Evolutionary conservation across 2,888 invertebrate species (phyloP).

Genomic region (Coecobrya sp.): DNA sequence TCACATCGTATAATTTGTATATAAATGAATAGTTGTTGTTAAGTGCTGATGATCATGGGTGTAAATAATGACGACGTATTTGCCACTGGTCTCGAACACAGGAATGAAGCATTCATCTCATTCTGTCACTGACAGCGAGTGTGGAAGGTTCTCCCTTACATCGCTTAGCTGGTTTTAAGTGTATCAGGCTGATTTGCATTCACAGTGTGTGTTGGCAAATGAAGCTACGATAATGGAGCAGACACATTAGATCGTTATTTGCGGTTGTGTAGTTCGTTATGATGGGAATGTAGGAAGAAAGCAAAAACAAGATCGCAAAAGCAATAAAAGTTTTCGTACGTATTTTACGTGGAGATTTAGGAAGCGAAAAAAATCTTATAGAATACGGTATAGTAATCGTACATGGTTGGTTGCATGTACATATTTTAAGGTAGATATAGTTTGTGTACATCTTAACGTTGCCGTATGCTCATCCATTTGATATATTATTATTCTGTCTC

Average conservation of each 20-base stretch:
- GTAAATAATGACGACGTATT: slow-evolving; percentile 29
- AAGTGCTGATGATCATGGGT: not conserved
- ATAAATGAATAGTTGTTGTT: not conserved
- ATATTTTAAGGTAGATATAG: not conserved
- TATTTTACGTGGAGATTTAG: not conserved
- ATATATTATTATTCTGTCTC: not conserved
- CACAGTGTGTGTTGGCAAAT: no score
- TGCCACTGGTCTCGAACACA: not conserved
- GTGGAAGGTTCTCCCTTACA: no score
- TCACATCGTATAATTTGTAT: not conserved
- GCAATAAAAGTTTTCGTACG: not conserved
- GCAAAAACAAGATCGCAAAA: not conserved
- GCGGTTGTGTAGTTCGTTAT: not conserved
- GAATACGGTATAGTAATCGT: not conserved
- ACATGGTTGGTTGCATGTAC: no score
- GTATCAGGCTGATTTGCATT: no score
- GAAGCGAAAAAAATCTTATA: not conserved
- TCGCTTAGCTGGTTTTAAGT: no score
- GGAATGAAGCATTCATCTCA: not conserved
- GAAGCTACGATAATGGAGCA: not conserved
- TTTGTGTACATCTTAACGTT: not conserved
- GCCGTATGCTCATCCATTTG: not conserved
- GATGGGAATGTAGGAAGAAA: not conserved
- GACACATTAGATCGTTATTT: slow-evolving; percentile 14
- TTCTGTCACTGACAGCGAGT: no score